Evolutionary conservation across 2,797 vertebrate genomes (phyloP).

Genomic region (Kryptopterus vitreolus): DNA sequence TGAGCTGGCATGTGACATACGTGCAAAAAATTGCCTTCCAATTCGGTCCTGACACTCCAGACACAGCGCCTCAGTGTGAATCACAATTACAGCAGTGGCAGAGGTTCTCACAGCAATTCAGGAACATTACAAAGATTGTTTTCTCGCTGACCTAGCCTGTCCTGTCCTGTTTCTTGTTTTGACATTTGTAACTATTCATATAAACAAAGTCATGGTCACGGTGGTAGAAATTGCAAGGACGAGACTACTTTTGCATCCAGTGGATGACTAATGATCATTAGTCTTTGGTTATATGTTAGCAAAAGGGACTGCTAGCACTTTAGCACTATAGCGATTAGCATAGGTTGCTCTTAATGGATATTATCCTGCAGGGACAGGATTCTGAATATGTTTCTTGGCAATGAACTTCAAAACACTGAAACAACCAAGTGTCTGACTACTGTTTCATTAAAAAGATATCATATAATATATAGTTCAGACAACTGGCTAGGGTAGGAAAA

Average conservation of each 20-base stretch:
- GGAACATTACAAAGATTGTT: not conserved
- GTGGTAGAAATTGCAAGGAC: not conserved
- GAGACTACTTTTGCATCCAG: not conserved
- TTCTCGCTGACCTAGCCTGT: not conserved
- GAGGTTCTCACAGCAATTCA: not conserved
- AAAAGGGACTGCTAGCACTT: slow-evolving; percentile 19
- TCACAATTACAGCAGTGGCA: not conserved
- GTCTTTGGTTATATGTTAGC: not conserved
- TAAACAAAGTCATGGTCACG: not conserved
- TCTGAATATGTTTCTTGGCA: slow-evolving; percentile 14
- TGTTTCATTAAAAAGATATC: not conserved
- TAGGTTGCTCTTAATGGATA: slow-evolving; percentile 5
- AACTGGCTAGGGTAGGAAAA: not conserved
- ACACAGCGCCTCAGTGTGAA: not conserved
- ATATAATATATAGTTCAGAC: not conserved
- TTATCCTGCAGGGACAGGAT: not conserved
- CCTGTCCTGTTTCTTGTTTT: not conserved
- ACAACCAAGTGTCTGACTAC: not conserved
- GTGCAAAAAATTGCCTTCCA: not conserved
- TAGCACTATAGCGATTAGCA: slow-evolving; percentile 15
- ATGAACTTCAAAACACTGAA: slow-evolving; percentile 1
- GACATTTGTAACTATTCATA: not conserved
- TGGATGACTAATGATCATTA: not conserved
- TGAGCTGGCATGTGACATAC: not conserved
- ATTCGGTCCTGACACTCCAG: not conserved